Conservation (phyloP, 2,888 invertebrate genomes). For the Apotomis betuletana region DNA sequence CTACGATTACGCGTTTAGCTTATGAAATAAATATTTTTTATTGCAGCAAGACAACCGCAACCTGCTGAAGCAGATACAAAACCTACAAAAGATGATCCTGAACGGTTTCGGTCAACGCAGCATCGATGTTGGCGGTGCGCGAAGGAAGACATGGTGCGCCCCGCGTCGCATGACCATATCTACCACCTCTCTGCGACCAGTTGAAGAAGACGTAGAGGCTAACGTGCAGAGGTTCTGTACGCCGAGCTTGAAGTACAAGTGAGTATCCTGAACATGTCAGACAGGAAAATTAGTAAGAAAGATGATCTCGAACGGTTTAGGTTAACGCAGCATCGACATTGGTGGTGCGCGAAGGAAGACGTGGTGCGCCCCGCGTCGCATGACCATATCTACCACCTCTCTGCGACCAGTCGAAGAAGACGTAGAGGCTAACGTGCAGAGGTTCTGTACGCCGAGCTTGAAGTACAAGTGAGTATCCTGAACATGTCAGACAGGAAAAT, state of each 20-base stretch:
- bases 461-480: too few relatives aligned
- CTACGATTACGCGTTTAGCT: too few relatives aligned
- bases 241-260: constrained; percentile 75
- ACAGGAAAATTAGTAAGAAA: too few relatives aligned
- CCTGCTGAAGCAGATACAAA: constrained; percentile 66
- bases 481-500: too few relatives aligned
- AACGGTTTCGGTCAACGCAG: constrained; percentile 66
- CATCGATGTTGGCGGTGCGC: constrained; percentile 55
- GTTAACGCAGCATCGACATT: too few relatives aligned
- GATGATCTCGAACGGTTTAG: too few relatives aligned
- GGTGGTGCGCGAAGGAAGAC: too few relatives aligned
- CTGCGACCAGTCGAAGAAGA: too few relatives aligned
- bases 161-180: constrained; percentile 70
- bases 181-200: constrained; percentile 53
- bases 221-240: constrained; percentile 66
- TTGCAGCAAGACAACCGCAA: constrained; percentile 68
- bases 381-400: too few relatives aligned
- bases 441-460: too few relatives aligned
- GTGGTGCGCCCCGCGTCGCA: too few relatives aligned
- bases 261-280: constrained; percentile 49
- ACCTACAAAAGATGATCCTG: constrained; percentile 65
- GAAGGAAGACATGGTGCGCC: constrained; percentile 58
- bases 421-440: too few relatives aligned
- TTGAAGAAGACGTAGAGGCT: constrained; percentile 54
- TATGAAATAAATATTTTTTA: not conserved